Conservation (phyloP, 53 echinoderm and acorn worm species). For the Mesocentrotus franciscanus region DNA sequence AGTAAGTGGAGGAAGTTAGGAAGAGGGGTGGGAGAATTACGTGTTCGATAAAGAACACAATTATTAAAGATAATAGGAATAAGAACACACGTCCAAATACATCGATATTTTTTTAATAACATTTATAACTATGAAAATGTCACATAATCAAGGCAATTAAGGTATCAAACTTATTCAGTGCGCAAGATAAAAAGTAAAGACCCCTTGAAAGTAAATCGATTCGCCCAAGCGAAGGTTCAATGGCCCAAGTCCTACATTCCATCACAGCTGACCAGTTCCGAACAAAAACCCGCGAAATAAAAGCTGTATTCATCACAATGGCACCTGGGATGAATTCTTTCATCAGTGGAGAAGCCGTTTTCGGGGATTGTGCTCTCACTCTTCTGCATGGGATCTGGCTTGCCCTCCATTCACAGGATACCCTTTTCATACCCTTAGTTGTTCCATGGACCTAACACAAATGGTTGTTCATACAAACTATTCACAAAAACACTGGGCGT, state of each 20-base stretch:
- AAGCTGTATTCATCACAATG: constrained; percentile 62
- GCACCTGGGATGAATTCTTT: constrained; percentile 66
- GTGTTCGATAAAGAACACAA: background rate
- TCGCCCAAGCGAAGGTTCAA: constrained; percentile 65
- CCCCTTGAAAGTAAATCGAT: constrained; percentile 46
- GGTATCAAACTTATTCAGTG: background rate
- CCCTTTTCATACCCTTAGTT: background rate
- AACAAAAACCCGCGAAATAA: constrained; percentile 76
- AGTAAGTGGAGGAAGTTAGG: background rate
- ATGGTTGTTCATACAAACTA: constrained; percentile 19
- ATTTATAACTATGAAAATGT: background rate
- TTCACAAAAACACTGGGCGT: background rate
- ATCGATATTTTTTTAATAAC: background rate
- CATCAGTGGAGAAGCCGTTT: constrained; percentile 32
- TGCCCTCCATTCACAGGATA: constrained; percentile 42
- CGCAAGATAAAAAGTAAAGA: background rate
- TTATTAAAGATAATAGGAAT: background rate
- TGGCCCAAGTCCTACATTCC: constrained; percentile 70
- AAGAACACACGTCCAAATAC: background rate
- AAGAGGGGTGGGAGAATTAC: background rate
- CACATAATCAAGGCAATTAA: background rate
- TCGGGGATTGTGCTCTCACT: constrained; percentile 30
- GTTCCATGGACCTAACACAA: too few relatives aligned
- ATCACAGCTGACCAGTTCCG: constrained; percentile 76
- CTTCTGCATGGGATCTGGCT: constrained; percentile 35